These are phyloP conservation scores for Ascaphus truei DNA, from an alignment of 2,113 vertebrate genomes.

Conservation along the genomic window DNA sequence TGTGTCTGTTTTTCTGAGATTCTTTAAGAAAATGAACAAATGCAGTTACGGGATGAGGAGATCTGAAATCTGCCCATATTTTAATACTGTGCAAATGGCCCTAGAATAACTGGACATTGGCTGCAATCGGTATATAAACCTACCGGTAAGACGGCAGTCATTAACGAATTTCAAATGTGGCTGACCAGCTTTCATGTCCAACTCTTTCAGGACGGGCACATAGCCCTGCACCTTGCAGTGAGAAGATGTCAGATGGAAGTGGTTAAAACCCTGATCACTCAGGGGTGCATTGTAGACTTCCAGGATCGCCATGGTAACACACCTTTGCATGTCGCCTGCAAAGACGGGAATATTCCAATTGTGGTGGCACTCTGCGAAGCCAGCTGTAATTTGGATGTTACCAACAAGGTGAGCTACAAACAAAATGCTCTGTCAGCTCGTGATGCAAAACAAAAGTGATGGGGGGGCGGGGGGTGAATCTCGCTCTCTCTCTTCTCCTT, in stretches of 20 bases:
- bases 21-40: no score
- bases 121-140: no score
- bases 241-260: conserved; percentile 92
- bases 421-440: no score
- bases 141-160: no score
- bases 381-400: conserved; percentile 76
- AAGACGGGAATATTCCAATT: conserved; percentile 86
- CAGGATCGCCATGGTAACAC: conserved; percentile 94
- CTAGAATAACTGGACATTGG: no score
- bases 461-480: no score
- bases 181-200: neutral
- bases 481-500: no score
- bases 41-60: no score
- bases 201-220: conserved; percentile 85
- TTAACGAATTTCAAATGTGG: neutral
- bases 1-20: no score
- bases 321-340: conserved; percentile 90
- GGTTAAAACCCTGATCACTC: conserved; percentile 80
- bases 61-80: no score
- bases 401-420: conserved; percentile 78
- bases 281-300: conserved; percentile 75
- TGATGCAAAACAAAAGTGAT: rapidly evolving
- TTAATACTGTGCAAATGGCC: no score
- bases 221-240: conserved; percentile 89
- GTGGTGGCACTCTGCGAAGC: conserved; percentile 79